Base-by-base conservation (phyloP, 2,888 invertebrate species). In the Papilio demoleus region DNA sequence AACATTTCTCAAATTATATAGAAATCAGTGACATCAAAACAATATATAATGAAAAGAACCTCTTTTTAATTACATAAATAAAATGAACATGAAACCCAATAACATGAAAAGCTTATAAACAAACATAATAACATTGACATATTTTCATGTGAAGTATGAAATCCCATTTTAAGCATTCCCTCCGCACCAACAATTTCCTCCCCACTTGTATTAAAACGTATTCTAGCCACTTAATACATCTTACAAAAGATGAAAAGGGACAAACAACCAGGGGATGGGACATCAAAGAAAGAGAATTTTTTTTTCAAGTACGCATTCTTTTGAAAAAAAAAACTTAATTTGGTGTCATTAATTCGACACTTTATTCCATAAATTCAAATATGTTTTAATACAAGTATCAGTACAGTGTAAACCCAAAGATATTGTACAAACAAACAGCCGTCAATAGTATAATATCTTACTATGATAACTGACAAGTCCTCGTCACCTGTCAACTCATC, bases 401-500 rank as follows among this genome's bases (percentile, higher is more conserved):
- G 22, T 1, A 11, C 22, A 11, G 22, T 19, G 47, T 9, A 11
- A 47, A 22, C 22, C 22, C 47, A 19, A 1, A 38, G 6, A 22
- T 12, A 22, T 2, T 9, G 31, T 31, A 70, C 64, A 73, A 70
- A 65, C 71, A 47, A 61, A 70, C 73, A 71, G 45, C 73, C 47
- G 60, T 27, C 53, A n/a, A 56, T 50, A 45, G 9, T 53, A 56
- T 34, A 56, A 67, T 72, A 71, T 82, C 91, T 91, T 91, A 91
- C 91, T 77, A 88, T 80, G 65, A 87, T 85, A 36, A 87, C 84
- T 24, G 83, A 77, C 56, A 90, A 66, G 14, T 87, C 90, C 72
- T 91, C 91, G 1, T 88, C 87, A 58, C 89, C 90, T 0, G 87
- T 90, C 85, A 85, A 82, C 72, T 83, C 85, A n/a, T 83, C 83